A percentile compares a stretch with the other conserved stretches of the same genome.
Evolutionary conservation across 2,113 vertebrate genomes (phyloP).

Genomic region (Phocoena phocoena): DNA sequence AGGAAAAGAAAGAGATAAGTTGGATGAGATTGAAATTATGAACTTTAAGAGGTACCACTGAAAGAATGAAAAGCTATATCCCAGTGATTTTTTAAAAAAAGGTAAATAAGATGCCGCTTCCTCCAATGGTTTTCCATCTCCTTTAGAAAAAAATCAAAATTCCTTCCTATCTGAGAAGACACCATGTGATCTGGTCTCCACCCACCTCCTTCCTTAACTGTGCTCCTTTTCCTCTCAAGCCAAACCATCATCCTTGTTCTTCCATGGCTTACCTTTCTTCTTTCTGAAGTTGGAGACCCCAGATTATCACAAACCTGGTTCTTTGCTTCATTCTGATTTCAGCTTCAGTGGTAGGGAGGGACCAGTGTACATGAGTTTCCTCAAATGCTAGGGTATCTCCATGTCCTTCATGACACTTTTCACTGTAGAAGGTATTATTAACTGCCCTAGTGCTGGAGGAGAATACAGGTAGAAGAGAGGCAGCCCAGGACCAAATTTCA

Average conservation of each 20-base stretch:
- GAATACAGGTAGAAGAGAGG: neutral
- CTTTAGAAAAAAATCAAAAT: neutral
- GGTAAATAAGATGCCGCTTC: neutral
- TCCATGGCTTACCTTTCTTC: neutral
- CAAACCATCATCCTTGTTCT: neutral
- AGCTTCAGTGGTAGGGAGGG: neutral
- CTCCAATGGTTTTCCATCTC: neutral
- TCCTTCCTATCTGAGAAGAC: neutral
- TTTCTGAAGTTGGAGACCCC: neutral
- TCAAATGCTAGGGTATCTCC: neutral
- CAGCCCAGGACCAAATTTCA: neutral
- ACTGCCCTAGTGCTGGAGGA: neutral
- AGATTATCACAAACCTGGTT: neutral
- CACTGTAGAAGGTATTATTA: neutral
- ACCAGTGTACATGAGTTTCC: neutral
- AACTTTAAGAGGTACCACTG: neutral
- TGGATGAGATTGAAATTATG: neutral
- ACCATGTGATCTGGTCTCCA: no score
- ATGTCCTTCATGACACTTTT: neutral
- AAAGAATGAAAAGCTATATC: neutral
- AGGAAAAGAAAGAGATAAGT: neutral
- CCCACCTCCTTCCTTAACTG: neutral
- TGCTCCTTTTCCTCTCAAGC: neutral
- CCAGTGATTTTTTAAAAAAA: neutral
- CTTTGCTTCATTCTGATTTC: neutral